Evolutionary conservation across 2,797 vertebrate genomes (phyloP).

Genomic region (Acrossocheilus wenchowensis): DNA sequence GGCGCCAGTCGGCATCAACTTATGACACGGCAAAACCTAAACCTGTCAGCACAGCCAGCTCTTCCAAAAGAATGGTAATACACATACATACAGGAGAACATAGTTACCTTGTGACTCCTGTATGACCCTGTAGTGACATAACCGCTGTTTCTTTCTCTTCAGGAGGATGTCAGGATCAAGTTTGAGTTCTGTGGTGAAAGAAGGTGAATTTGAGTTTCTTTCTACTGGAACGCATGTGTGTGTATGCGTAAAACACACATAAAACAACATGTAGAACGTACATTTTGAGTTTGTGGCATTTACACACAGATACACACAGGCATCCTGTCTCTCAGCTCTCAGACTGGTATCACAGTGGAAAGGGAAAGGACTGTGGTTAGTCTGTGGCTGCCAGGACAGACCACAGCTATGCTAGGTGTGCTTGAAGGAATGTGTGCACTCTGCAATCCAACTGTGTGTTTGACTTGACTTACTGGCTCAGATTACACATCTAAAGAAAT

Average conservation of each 20-base stretch:
- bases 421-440: conserved; percentile 75
- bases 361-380: conserved; percentile 83
- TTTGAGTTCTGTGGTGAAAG: conserved; percentile 94
- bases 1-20: conserved; percentile 83
- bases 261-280: background rate
- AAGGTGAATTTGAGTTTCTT: conserved; percentile 77
- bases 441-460: conserved; percentile 58
- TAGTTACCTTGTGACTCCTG: background rate
- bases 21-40: conserved; percentile 92
- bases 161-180: conserved; percentile 86
- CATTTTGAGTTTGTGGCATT: conserved; percentile 4
- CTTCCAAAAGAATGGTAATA: conserved; percentile 87
- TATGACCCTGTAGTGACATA: conserved; percentile 20
- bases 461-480: conserved; percentile 35
- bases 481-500: conserved; percentile 54
- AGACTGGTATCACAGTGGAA: conserved; percentile 77
- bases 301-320: conserved; percentile 47
- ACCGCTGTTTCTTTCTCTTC: conserved; percentile 25
- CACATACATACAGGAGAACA: background rate
- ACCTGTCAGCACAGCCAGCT: conserved; percentile 75
- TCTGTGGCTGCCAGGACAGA: conserved; percentile 80
- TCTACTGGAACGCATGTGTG: background rate
- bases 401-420: conserved; percentile 94
- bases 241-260: background rate
- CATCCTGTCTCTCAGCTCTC: conserved; percentile 63